Conservation (phyloP, 2,888 invertebrate species). For the Coecobrya sp. region DNA sequence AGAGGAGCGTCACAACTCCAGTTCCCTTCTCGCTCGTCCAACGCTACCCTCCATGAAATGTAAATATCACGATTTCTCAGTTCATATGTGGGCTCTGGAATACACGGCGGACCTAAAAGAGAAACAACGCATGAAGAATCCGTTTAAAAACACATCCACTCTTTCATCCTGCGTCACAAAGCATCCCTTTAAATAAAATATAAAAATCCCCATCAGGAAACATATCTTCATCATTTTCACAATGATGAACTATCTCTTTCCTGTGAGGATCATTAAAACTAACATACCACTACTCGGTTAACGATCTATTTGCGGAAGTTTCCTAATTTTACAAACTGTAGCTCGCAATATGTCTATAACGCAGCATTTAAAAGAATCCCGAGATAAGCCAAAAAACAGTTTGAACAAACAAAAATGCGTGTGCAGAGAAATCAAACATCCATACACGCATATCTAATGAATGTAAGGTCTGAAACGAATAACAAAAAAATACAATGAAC, state of each 20-base stretch:
- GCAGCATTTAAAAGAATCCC: no score
- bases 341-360: neutral
- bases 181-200: conserved; percentile 20
- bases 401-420: neutral
- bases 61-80: conserved; percentile 84
- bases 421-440: no score
- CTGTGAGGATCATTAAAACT: conserved; percentile 52
- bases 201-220: conserved; percentile 18
- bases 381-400: no score
- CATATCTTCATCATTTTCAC: conserved; percentile 22
- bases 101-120: conserved; percentile 81
- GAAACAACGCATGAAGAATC: conserved; percentile 4
- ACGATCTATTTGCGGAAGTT: neutral
- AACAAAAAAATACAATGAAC: neutral
- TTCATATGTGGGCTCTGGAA: conserved; percentile 82
- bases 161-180: neutral
- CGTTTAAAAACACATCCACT: conserved; percentile 13
- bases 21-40: conserved; percentile 65
- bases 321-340: neutral
- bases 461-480: neutral
- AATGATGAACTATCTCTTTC: conserved; percentile 15
- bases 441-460: no score
- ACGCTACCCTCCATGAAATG: conserved; percentile 82
- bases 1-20: conserved; percentile 83
- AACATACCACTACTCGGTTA: neutral